Conservation (phyloP, 2,113 vertebrate genomes). For the Trichechus manatus region DNA sequence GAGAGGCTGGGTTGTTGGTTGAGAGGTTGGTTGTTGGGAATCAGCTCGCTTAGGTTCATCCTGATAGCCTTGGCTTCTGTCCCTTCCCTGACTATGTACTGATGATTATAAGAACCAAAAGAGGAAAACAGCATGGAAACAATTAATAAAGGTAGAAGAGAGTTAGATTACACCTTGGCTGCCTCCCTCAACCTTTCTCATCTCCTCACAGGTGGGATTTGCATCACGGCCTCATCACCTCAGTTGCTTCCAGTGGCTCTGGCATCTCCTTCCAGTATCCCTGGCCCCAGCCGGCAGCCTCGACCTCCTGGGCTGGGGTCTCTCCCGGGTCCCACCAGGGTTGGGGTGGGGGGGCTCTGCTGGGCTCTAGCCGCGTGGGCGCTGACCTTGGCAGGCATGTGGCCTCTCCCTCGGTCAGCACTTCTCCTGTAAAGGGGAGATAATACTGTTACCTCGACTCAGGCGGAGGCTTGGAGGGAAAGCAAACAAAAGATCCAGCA, state of each 20-base stretch:
- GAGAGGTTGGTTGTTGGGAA: neutral
- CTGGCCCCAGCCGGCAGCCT: neutral
- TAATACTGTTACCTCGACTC: neutral
- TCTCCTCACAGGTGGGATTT: neutral
- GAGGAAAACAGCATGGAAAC: neutral
- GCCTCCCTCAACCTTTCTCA: neutral
- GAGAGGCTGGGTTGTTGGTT: neutral
- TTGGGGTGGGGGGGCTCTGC: neutral
- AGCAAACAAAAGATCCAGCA: conserved; percentile 59
- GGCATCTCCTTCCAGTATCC: neutral
- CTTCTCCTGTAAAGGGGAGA: conserved; percentile 70
- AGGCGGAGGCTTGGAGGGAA: neutral
- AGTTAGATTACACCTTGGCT: neutral
- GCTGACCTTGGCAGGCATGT: conserved; percentile 36
- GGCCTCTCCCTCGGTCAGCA: conserved; percentile 49
- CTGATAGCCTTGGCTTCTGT: neutral
- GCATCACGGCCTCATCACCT: neutral
- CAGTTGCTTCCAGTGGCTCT: fast-evolving
- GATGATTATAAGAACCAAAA: neutral
- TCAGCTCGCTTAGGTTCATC: neutral
- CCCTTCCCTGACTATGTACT: no score
- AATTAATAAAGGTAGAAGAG: fast-evolving
- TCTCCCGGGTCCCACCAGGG: neutral
- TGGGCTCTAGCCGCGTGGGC: neutral
- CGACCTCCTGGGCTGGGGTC: fast-evolving